A percentile compares a stretch with the other conserved stretches of the same genome.
phyloP scores from a whole-genome alignment of 2,797 vertebrate species.

The Clarias pachynema region DNA sequence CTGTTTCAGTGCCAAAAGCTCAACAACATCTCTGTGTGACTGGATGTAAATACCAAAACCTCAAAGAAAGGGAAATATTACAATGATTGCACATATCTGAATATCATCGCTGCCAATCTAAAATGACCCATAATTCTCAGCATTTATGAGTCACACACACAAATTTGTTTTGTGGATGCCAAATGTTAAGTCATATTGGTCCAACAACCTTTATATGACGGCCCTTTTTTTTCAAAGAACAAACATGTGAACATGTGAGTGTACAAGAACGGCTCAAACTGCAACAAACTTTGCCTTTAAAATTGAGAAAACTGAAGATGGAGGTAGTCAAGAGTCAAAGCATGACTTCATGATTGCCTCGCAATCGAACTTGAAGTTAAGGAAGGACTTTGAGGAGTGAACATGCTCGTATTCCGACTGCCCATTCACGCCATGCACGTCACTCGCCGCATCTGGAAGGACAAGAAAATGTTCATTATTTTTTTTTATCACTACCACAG shows the following conservation, averaged over 20 bases:
- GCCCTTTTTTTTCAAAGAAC: conserved; percentile 18
- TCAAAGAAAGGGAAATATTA: neutral
- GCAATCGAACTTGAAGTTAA: conserved; percentile 92
- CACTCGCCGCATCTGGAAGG: conserved; percentile 66
- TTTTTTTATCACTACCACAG: neutral
- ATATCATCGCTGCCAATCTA: conserved; percentile 27
- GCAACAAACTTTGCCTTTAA: conserved; percentile 28
- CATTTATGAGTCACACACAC: conserved; percentile 18
- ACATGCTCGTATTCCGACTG: conserved; percentile 71
- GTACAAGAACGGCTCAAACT: conserved; percentile 3
- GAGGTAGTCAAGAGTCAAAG: conserved; percentile 77
- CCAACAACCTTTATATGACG: conserved; percentile 34
- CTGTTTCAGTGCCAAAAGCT: conserved; percentile 14
- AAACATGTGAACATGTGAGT: conserved; percentile 25
- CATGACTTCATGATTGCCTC: conserved; percentile 92
- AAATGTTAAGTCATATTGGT: conserved; percentile 38
- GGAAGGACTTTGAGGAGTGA: conserved; percentile 88
- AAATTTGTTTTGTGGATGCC: conserved; percentile 5
- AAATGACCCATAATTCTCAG: conserved; percentile 32
- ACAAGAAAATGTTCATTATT: neutral
- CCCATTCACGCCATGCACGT: conserved; percentile 71
- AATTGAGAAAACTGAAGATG: neutral
- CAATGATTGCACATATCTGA: conserved; percentile 9
- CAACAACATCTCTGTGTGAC: neutral
- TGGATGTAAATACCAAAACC: neutral